phyloP scores from a whole-genome alignment of 2,113 vertebrate genomes.

The Phrynosoma platyrhinos region DNA sequence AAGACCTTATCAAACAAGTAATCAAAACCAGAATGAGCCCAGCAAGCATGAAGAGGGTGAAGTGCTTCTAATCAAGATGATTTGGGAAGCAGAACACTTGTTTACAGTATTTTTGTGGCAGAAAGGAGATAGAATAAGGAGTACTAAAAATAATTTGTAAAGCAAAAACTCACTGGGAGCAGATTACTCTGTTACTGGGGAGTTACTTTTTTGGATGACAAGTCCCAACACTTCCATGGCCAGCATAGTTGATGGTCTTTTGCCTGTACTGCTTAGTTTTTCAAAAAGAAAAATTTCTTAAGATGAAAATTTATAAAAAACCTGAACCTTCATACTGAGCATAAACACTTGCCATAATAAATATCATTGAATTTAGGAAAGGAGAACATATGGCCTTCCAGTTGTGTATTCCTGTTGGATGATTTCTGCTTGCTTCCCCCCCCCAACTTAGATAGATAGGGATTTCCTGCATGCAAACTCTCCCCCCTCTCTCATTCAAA shows the following conservation, averaged over 20 bases:
- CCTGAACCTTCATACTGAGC: too few species aligned
- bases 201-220: too few species aligned
- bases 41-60: neutral
- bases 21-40: constrained; percentile 14
- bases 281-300: neutral
- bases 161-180: neutral
- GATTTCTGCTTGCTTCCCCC: too few species aligned
- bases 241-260: neutral
- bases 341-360: too few species aligned
- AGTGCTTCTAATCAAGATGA: neutral
- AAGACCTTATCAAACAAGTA: constrained; percentile 15
- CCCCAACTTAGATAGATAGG: too few species aligned
- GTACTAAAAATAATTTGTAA: neutral
- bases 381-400: too few species aligned
- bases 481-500: too few species aligned
- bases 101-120: neutral
- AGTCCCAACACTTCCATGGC: too few species aligned
- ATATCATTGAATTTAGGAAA: too few species aligned
- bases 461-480: too few species aligned
- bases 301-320: too few species aligned
- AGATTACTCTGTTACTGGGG: neutral
- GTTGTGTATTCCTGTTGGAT: too few species aligned
- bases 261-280: neutral
- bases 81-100: constrained; percentile 17
- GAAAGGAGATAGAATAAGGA: neutral